Evolutionary conservation across 2,888 invertebrate genomes (phyloP), one percentile per base, ranked within the genome.

Genomic region (Thereva nobilitata): DNA sequence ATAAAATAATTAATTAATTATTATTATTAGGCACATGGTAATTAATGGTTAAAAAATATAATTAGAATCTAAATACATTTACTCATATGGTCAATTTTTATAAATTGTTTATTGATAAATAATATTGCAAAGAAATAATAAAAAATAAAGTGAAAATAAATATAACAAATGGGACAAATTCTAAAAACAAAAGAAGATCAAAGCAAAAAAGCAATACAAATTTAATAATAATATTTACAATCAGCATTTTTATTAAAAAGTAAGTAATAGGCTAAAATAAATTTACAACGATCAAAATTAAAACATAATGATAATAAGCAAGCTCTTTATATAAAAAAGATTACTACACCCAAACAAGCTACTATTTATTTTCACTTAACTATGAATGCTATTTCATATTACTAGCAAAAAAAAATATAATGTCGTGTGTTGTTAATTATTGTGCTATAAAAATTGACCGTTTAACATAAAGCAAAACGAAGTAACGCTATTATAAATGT

Each of bases 361-460:
- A 23, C 23, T 50, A 61, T 61, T 61, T 61, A 61, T 61, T 61
- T 61, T 61, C 61, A 61, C 50, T 50, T 61, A 40, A 38, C 38
- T 35, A 34, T 40, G 8, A 40, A 34, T 61, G 6, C 10, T 49
- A 49, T 38, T 59, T 38, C 38, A 38, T 38, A 50, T 50, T 59
- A 47, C 37, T 37, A 50, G 50, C 38, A 50, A 50, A 44, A 40
- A 50, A 5, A 40, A 38, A 47, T 10, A 49, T 10, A 41, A 57
- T 61, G 61, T 61, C 61, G 50, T 61, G 61, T 61, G 40, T 50
- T 50, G 50, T 12, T 47, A 45, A 37, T 40, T 41, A 35, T 50
- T 50, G 35, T 61, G 40, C 50, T 61, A 61, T 61, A 61, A 61
- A 61, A 61, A 61, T 61, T 61, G 61, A 61, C 61, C 61, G 23